These are phyloP conservation scores for Tinea pellionella DNA, from an alignment of 2,888 invertebrate species.

Conservation along the genomic window DNA sequence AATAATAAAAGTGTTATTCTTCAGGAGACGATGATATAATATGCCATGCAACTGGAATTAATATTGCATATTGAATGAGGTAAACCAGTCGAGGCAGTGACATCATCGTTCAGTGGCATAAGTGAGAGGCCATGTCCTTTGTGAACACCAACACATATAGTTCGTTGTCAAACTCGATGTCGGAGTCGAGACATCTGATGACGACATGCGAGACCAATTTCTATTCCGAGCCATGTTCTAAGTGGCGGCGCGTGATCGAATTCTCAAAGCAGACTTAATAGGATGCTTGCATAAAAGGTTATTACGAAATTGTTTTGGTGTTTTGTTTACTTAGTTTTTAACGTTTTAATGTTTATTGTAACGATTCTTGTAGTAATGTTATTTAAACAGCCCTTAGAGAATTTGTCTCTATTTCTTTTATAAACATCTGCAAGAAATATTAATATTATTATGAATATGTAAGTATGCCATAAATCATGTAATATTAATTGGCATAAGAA, in stretches of 20 bases:
- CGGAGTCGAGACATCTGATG: not conserved
- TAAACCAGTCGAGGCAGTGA: constrained; percentile 62
- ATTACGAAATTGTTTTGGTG: not conserved
- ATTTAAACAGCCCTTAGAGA: too few relatives aligned
- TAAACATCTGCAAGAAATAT: too few relatives aligned
- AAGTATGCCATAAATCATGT: not conserved
- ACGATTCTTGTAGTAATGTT: too few relatives aligned
- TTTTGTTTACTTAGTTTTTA: not conserved
- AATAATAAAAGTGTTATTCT: not conserved
- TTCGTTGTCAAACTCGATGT: not conserved
- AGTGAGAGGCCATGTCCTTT: constrained; percentile 51
- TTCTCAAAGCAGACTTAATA: not conserved
- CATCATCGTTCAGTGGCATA: constrained; percentile 57
- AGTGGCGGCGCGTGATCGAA: constrained; percentile 3
- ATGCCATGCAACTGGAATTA: constrained; percentile 4
- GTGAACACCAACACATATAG: constrained; percentile 21
- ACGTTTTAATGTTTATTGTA: not conserved
- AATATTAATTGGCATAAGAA: not conserved
- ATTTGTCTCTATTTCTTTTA: too few relatives aligned
- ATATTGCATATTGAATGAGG: constrained; percentile 39
- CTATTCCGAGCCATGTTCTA: not conserved
- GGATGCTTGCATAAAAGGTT: not conserved
- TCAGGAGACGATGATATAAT: not conserved
- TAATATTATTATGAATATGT: too few relatives aligned
- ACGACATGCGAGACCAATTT: constrained; percentile 11